phyloP scores from a whole-genome alignment of 2,797 vertebrate genomes.

The Alexandromys oeconomus region DNA sequence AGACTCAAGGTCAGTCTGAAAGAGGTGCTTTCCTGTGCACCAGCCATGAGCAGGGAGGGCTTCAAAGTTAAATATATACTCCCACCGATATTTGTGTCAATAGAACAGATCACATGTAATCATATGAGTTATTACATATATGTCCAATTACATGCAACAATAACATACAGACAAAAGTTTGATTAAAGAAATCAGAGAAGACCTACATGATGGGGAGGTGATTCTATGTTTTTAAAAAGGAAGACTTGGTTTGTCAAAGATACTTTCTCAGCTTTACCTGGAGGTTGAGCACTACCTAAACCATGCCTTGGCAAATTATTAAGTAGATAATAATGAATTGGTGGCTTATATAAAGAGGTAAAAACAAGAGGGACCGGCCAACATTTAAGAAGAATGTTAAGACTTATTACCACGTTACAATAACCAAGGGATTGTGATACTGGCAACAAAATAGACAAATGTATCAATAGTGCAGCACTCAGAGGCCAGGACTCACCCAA shows the following conservation, averaged over 20 bases:
- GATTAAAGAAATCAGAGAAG: constrained; percentile 5
- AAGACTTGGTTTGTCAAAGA: constrained; percentile 8
- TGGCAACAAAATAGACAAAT: not conserved
- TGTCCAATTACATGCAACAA: not conserved
- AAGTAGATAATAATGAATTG: not conserved
- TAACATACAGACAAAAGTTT: not conserved
- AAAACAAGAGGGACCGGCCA: not conserved
- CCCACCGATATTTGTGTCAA: not conserved
- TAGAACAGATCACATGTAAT: not conserved
- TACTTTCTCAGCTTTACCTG: not conserved
- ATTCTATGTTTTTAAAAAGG: not conserved
- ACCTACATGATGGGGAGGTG: not conserved
- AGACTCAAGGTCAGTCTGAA: not conserved
- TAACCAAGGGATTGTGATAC: not conserved
- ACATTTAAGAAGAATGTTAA: not conserved
- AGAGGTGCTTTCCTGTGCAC: not conserved
- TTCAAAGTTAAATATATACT: constrained; percentile 22
- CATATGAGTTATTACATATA: not conserved
- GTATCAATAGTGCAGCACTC: not conserved
- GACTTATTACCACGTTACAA: not conserved
- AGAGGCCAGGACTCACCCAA: not conserved
- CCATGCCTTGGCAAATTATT: not conserved
- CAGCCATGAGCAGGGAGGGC: not conserved
- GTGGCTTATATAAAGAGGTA: not conserved
- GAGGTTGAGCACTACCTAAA: not conserved